Evolutionary conservation across 1,140 invertebrate species (phyloP).

Genomic region (Araneus ventricosus): DNA sequence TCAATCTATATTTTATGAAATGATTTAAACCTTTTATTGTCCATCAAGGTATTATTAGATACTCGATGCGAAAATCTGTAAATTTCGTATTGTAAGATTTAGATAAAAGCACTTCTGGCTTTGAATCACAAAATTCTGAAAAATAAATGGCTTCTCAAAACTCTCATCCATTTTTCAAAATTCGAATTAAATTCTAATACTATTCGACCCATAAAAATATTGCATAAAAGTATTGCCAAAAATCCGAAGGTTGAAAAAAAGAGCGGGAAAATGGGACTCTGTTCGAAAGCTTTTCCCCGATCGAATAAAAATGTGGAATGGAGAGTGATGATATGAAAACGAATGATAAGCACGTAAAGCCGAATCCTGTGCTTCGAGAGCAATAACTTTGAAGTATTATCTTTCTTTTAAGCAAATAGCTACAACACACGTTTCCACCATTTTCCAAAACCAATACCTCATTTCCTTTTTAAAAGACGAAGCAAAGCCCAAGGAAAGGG

Average conservation of each 20-base stretch:
- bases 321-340: not conserved
- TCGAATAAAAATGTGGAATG: not conserved
- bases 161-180: not conserved
- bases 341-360: slow-evolving; percentile 18
- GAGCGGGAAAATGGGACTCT: not conserved
- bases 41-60: no score
- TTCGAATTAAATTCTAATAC: not conserved
- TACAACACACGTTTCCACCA: not conserved
- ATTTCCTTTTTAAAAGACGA: not conserved
- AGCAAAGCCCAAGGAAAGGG: not conserved
- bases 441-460: not conserved
- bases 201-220: not conserved
- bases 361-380: not conserved
- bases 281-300: not conserved
- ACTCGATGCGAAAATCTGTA: no score
- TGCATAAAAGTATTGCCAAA: not conserved
- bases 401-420: slow-evolving; percentile 14
- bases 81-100: no score
- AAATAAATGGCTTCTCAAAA: not conserved
- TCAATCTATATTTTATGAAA: no score
- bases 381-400: not conserved
- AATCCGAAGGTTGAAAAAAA: not conserved
- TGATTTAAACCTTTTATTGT: no score
- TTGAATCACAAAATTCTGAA: no score
- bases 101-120: no score